phyloP scores from a whole-genome alignment of 2,113 vertebrate species.

The chimpanzee (Pan troglodytes) region NHGRI_mPanTro3-v2.1_pri NC_072408.2:12379001-12379500 shows the following conservation, averaged over 20 bases:
- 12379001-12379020: not conserved
- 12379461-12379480: constrained; percentile 3
- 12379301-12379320: not conserved
- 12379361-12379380: not conserved
- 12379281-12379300: not conserved
- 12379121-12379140: not conserved
- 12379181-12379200: not conserved
- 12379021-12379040: not conserved
- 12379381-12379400: not conserved
- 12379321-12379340: not conserved
- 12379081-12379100: not conserved
- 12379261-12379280: not conserved
- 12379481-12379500: not conserved
- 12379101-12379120: not conserved
- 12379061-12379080: not conserved
- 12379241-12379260: rapidly evolving
- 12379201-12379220: not conserved
- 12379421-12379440: not conserved
- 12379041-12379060: not conserved
- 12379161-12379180: not conserved
- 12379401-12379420: not conserved
- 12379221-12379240: not conserved
- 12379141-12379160: not conserved
- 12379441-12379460: constrained; percentile 32
- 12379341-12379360: not conserved